Conservation (phyloP, 2,113 vertebrate species). For the Cynopterus brachyotis region DNA sequence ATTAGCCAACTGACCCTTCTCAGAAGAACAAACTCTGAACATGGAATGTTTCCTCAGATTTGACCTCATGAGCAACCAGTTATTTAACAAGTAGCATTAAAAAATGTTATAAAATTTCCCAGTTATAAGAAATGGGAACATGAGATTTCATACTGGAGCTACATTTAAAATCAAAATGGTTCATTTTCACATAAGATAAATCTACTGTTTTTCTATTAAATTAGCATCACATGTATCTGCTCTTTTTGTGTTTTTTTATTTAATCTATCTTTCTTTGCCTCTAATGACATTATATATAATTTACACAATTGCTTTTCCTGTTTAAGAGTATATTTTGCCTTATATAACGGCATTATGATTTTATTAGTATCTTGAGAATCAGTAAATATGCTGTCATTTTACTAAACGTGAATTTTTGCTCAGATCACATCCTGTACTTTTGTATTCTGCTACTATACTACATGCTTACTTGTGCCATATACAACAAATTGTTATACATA, state of each 20-base stretch:
- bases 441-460: not conserved
- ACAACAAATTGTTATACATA: rapidly evolving
- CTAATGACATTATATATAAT: rapidly evolving
- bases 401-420: not conserved
- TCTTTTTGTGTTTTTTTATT: not conserved
- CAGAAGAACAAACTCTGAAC: not conserved
- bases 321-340: not conserved
- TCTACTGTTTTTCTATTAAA: not conserved
- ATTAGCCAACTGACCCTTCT: not conserved
- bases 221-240: not conserved
- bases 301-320: not conserved
- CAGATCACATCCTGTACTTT: not conserved
- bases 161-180: not conserved
- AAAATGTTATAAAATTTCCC: not conserved
- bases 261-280: not conserved
- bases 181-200: not conserved
- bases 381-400: not conserved
- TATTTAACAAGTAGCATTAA: not conserved
- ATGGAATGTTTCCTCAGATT: not conserved
- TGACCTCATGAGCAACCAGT: not conserved
- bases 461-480: not conserved
- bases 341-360: too few relatives aligned
- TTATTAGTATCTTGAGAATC: not conserved
- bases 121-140: not conserved
- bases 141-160: not conserved